Percentiles rank a stretch among this genome's conserved stretches.
Evolutionary conservation across 2,888 invertebrate species (phyloP).

Genomic region (Leptinotarsa rubiginosa): DNA sequence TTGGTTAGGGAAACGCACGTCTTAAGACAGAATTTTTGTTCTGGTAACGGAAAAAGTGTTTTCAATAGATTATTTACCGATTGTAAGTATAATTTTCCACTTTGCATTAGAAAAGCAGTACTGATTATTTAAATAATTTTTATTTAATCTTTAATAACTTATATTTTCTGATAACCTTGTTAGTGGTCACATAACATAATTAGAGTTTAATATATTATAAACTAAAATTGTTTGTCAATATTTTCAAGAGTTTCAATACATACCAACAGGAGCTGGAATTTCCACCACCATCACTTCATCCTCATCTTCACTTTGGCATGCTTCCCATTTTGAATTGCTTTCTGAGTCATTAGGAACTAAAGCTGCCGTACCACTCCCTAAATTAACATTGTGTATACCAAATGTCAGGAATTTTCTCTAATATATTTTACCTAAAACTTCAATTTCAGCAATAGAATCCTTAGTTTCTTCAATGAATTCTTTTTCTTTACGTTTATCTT

Average conservation of each 20-base stretch:
- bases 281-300: conserved; percentile 52
- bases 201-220: no score
- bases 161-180: no score
- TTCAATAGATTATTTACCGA: no score
- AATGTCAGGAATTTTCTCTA: neutral
- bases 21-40: no score
- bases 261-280: conserved; percentile 45
- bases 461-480: conserved; percentile 26
- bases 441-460: conserved; percentile 35
- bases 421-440: conserved; percentile 37
- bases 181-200: neutral
- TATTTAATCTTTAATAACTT: no score
- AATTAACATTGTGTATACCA: conserved; percentile 5
- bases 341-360: conserved; percentile 58
- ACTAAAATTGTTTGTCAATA: no score
- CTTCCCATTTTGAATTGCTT: conserved; percentile 50
- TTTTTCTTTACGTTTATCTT: conserved; percentile 35
- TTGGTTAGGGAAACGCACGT: no score
- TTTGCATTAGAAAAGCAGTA: no score
- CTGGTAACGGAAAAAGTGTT: no score
- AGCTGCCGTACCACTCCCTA: conserved; percentile 63
- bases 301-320: conserved; percentile 58
- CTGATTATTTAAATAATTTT: no score
- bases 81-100: no score
- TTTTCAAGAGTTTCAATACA: conserved; percentile 13